These are phyloP conservation scores for Otolemur crassicaudatus DNA, from an alignment of 2,797 vertebrate species.

Conservation along the genomic window DNA sequence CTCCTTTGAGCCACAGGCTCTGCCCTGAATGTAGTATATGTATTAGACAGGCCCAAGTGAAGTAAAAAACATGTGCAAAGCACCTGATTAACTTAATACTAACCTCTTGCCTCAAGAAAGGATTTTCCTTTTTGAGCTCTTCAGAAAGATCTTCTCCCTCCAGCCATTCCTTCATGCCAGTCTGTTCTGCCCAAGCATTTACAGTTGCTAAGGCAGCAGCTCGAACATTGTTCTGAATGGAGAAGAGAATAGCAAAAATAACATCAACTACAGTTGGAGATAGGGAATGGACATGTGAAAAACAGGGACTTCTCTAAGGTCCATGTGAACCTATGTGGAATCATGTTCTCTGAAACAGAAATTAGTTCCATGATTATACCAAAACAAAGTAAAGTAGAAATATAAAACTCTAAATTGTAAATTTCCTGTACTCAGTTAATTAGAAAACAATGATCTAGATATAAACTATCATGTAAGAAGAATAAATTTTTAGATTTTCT, in stretches of 20 bases:
- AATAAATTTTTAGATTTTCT: conserved; percentile 19
- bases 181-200: conserved; percentile 97
- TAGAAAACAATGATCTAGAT: conserved; percentile 11
- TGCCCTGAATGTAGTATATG: not conserved
- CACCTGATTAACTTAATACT: conserved; percentile 43
- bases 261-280: not conserved
- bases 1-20: no score
- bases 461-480: conserved; percentile 24
- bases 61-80: conserved; percentile 14
- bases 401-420: conserved; percentile 36
- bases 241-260: conserved; percentile 73
- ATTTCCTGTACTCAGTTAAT: conserved; percentile 16
- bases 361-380: not conserved
- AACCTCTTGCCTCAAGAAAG: conserved; percentile 97
- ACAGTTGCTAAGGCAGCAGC: conserved; percentile 94
- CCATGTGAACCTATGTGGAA: not conserved
- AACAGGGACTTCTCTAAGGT: conserved; percentile 9
- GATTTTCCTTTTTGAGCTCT: conserved; percentile 97
- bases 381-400: conserved; percentile 55
- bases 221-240: conserved; percentile 92
- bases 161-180: conserved; percentile 99
- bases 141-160: conserved; percentile 98
- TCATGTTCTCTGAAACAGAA: conserved; percentile 32
- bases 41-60: not conserved
- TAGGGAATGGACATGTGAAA: not conserved